Evolutionary conservation across 2,888 invertebrate genomes (phyloP).

Genomic region (Lepetodrilus schrolli): DNA sequence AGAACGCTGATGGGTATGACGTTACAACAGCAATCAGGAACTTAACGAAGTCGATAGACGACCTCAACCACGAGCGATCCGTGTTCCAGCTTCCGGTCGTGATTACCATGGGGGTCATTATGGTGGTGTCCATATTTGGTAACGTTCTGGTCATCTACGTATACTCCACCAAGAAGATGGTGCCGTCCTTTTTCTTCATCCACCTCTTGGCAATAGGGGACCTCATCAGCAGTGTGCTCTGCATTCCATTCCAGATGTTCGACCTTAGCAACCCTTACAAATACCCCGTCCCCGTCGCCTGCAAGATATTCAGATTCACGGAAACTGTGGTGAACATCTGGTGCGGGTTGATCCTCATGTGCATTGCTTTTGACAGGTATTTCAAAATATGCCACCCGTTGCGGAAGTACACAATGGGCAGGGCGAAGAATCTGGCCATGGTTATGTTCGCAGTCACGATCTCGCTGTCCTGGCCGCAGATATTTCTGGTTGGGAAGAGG

Average conservation of each 20-base stretch:
- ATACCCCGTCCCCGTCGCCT: slow-evolving; percentile 49
- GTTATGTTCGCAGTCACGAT: slow-evolving; percentile 47
- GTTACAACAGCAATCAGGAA: too few species aligned
- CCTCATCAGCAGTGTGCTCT: slow-evolving; percentile 53
- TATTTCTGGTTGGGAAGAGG: slow-evolving; percentile 54
- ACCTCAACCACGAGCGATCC: slow-evolving; percentile 48
- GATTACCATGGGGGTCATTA: slow-evolving; percentile 49
- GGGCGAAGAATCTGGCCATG: slow-evolving; percentile 53
- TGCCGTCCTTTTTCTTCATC: slow-evolving; percentile 59
- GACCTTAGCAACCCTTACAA: slow-evolving; percentile 55
- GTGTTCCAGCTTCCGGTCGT: slow-evolving; percentile 54
- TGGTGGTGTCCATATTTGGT: slow-evolving; percentile 52
- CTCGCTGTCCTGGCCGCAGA: slow-evolving; percentile 53
- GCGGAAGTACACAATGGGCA: slow-evolving; percentile 54
- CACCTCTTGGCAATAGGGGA: slow-evolving; percentile 56
- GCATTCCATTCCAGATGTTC: slow-evolving; percentile 57
- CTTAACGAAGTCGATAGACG: slow-evolving; percentile 22
- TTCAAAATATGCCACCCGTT: slow-evolving; percentile 62
- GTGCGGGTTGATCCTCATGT: slow-evolving; percentile 58
- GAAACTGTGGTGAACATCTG: slow-evolving; percentile 54
- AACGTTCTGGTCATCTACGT: slow-evolving; percentile 59
- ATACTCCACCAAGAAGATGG: slow-evolving; percentile 52
- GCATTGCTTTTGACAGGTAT: slow-evolving; percentile 63
- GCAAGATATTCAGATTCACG: slow-evolving; percentile 56
- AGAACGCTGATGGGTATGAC: too few species aligned